Conservation (phyloP, 2,797 vertebrate genomes). For the Karalla daura region DNA sequence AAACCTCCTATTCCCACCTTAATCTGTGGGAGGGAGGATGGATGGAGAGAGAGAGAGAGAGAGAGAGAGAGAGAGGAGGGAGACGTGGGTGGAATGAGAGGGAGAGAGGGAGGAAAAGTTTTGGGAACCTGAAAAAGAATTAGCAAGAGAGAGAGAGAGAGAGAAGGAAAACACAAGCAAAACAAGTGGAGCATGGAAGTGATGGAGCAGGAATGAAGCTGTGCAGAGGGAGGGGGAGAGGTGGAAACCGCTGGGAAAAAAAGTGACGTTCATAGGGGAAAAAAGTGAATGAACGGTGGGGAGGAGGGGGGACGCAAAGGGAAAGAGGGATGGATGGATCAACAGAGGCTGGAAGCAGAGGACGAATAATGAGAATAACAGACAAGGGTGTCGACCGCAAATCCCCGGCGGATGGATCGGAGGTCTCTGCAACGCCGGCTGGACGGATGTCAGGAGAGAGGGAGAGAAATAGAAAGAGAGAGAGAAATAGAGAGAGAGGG, state of each 20-base stretch:
- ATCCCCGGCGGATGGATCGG: conserved; percentile 69
- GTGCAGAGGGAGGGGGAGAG: conserved; percentile 44
- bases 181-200: conserved; percentile 19
- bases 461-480: conserved; percentile 65
- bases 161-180: conserved; percentile 30
- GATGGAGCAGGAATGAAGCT: conserved; percentile 38
- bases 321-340: conserved; percentile 58
- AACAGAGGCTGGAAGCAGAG: conserved; percentile 45
- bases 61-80: conserved; percentile 25
- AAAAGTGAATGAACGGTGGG: conserved; percentile 61
- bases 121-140: conserved; percentile 15
- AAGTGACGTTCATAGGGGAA: conserved; percentile 57
- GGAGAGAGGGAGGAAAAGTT: conserved; percentile 29
- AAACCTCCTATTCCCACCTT: conserved; percentile 78
- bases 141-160: conserved; percentile 20
- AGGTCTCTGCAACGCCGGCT: conserved; percentile 61
- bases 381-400: conserved; percentile 77
- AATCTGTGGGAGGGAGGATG: conserved; percentile 66
- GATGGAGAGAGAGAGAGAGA: conserved; percentile 33
- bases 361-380: conserved; percentile 76
- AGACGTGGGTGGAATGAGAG: conserved; percentile 45
- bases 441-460: conserved; percentile 62
- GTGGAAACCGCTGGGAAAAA: conserved; percentile 48
- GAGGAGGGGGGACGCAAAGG: conserved; percentile 34
- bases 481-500: conserved; percentile 32